Percentiles rank a stretch among this genome's conserved stretches.
phyloP scores from a whole-genome alignment of 2,113 vertebrate species.

The Tympanuchus pallidicinctus region DNA sequence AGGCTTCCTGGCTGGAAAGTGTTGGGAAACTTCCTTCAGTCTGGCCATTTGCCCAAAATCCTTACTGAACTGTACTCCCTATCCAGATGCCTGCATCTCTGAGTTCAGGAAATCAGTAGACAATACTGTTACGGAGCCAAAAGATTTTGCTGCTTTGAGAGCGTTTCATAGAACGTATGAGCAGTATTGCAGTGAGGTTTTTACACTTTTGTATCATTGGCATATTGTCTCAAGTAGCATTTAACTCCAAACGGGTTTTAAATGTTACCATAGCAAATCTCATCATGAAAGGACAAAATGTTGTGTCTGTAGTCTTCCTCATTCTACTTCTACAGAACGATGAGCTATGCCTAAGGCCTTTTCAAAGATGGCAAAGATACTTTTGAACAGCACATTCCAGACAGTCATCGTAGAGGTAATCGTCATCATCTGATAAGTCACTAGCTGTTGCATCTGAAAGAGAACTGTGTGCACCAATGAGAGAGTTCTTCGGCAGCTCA shows the following conservation, averaged over 20 bases:
- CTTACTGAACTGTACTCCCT: neutral
- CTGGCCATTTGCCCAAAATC: neutral
- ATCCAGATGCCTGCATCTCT: neutral
- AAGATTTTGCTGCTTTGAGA: neutral
- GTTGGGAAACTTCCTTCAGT: neutral
- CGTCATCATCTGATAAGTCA: neutral
- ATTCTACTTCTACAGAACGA: neutral
- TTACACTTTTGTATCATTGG: neutral
- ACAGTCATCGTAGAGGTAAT: neutral
- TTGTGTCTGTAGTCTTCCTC: neutral
- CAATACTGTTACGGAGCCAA: neutral
- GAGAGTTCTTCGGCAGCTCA: neutral
- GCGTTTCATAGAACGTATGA: neutral
- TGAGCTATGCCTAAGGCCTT: neutral
- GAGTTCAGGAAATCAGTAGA: neutral
- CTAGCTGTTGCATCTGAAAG: neutral
- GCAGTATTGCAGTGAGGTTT: neutral
- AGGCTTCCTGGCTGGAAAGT: neutral
- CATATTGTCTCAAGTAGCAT: neutral
- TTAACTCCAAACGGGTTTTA: neutral
- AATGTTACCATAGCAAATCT: neutral
- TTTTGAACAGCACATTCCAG: neutral
- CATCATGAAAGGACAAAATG: neutral
- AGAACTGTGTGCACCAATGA: neutral
- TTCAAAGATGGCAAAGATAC: neutral